These are phyloP conservation scores for Sebastes kiyomatsui DNA, from an alignment of 2,797 vertebrate genomes.

Conservation along the genomic window DNA sequence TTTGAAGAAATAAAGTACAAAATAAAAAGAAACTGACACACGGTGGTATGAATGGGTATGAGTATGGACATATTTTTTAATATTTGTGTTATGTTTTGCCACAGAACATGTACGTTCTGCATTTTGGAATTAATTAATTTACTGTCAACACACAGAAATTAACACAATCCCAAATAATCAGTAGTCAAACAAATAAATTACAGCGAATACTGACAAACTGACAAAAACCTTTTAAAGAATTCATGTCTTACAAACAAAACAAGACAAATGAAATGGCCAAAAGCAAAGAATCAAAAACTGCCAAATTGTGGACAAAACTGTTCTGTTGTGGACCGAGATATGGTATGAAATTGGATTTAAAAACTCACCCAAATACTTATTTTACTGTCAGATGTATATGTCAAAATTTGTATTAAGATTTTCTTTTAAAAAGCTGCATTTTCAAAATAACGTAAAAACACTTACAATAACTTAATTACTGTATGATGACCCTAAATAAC, in stretches of 20 bases:
- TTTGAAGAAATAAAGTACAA: neutral
- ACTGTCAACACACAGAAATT: constrained; percentile 48
- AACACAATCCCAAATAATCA: constrained; percentile 80
- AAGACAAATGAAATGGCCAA: constrained; percentile 23
- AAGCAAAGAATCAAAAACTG: neutral
- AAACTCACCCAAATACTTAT: neutral
- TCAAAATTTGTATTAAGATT: neutral
- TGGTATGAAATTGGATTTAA: neutral
- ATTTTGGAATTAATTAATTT: constrained; percentile 50
- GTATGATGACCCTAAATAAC: constrained; percentile 7
- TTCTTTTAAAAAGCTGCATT: constrained; percentile 5
- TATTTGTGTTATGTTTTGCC: neutral
- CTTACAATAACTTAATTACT: constrained; percentile 28
- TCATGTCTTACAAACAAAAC: constrained; percentile 35
- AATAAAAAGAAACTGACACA: neutral
- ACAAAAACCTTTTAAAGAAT: constrained; percentile 43
- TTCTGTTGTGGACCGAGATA: neutral
- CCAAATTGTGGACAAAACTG: constrained; percentile 1
- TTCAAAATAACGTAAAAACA: constrained; percentile 9
- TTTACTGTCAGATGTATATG: neutral
- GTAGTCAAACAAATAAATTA: constrained; percentile 89
- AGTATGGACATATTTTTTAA: neutral
- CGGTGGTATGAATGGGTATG: neutral
- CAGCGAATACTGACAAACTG: constrained; percentile 65
- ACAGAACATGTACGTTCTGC: constrained; percentile 5